Base-by-base conservation (phyloP, 1,140 invertebrate species). In the Bacillus rossius region DNA sequence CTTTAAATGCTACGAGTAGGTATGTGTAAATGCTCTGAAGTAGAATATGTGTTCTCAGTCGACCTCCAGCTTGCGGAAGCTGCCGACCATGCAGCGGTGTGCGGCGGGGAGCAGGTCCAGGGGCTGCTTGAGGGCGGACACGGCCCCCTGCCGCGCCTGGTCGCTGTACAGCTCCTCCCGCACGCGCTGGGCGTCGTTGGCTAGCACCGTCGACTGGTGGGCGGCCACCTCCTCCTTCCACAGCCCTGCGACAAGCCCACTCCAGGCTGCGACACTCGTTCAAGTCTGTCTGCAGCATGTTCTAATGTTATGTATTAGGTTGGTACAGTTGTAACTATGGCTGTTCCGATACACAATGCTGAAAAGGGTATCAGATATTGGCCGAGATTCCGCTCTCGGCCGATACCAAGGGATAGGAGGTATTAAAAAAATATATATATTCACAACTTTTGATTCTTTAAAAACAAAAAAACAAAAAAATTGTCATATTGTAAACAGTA, bases 21-120 rank as follows among this genome's bases (percentile, higher is more conserved):
- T n/a, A n/a, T n/a, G n/a, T n/a, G n/a, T n/a, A n/a, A n/a, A n/a
- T n/a, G n/a, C n/a, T n/a, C n/a, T n/a, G n/a, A n/a, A n/a, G n/a
- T n/a, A n/a, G n/a, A n/a, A n/a, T n/a, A n/a, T n/a, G n/a, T n/a
- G 17, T 19, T 13, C 14, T 81, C 74, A 87, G 71, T 90, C 88
- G 8, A 90, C 84, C 75, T 89, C 85, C 40, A 89, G 77, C 70
- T 88, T 88, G 54, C 87, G 77, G 72, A 91, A 91, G 65, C 87
- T 89, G 43, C 88, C 87, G 7, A 81, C 84, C 40, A 88, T 78
- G 1, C 85, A 86, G 69, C 87, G 71, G 34, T 70, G 80, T 5
- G 80, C 80, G 61, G 84, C 81, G 13, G 75, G 78, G 41, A 81
- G 78, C 17, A 77, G 75, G 1, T 78, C 79, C 56, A 79, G 78